These are phyloP conservation scores for Benthosema pterotum DNA, from an alignment of 2,797 vertebrate genomes.

Conservation along the genomic window DNA sequence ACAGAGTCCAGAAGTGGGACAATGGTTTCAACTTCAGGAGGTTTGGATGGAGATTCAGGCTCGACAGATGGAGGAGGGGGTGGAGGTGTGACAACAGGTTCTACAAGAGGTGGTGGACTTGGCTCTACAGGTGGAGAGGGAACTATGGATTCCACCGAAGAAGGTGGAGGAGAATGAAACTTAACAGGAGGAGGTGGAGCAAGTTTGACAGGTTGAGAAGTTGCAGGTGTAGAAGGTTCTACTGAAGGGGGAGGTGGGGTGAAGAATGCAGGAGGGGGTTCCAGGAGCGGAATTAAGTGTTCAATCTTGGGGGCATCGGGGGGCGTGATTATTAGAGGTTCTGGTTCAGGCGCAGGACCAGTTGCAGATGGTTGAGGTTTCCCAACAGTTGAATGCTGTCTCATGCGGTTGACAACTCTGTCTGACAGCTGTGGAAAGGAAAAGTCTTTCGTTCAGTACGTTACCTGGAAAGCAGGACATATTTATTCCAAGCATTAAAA, in stretches of 20 bases:
- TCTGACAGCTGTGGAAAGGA: conserved; percentile 85
- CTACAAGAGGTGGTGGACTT: not conserved
- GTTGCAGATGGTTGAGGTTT: conserved; percentile 32
- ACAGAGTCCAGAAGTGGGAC: not conserved
- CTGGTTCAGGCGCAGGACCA: conserved; percentile 25
- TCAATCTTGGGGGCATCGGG: conserved; percentile 39
- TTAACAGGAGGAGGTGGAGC: conserved; percentile 49
- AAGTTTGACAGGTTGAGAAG: conserved; percentile 37
- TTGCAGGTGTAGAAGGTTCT: conserved; percentile 12
- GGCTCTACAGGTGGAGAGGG: conserved; percentile 22
- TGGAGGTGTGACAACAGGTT: conserved; percentile 10
- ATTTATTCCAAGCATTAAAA: too few species aligned
- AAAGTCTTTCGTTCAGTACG: not conserved
- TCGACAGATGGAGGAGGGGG: conserved; percentile 14
- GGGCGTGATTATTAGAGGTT: conserved; percentile 10
- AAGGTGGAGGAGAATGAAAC: conserved; percentile 49
- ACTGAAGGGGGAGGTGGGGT: conserved; percentile 16
- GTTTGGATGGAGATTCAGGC: not conserved
- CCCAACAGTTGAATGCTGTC: conserved; percentile 66
- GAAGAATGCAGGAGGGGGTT: conserved; percentile 26
- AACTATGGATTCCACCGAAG: conserved; percentile 20
- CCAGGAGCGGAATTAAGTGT: conserved; percentile 36
- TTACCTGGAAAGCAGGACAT: not conserved
- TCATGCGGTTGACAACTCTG: conserved; percentile 90
- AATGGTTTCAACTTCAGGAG: conserved; percentile 16